phyloP scores from a whole-genome alignment of 2,797 vertebrate genomes.

The Amazona finschi region DNA sequence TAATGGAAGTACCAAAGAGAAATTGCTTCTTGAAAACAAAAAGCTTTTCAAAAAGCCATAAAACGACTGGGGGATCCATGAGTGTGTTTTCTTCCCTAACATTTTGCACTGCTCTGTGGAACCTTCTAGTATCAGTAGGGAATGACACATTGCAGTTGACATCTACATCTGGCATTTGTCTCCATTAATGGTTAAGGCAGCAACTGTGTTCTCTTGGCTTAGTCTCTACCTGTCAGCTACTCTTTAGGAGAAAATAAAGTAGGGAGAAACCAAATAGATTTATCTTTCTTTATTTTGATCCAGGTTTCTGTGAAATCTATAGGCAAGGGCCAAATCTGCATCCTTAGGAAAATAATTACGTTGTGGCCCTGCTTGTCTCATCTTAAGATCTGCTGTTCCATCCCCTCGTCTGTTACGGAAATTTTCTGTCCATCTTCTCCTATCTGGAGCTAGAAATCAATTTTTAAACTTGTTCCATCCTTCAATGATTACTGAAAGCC shows the following conservation, averaged over 20 bases:
- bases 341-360: neutral
- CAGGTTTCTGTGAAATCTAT: neutral
- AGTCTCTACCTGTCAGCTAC: slow-evolving; percentile 9
- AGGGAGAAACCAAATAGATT: neutral
- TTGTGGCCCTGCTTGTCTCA: neutral
- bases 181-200: neutral
- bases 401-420: neutral
- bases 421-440: neutral
- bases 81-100: neutral
- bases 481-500: neutral
- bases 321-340: rapidly evolving
- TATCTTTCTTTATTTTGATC: neutral
- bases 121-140: neutral
- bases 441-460: neutral
- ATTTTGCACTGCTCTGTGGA: neutral
- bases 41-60: neutral
- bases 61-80: neutral
- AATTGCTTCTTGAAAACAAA: neutral
- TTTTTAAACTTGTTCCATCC: neutral
- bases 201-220: neutral
- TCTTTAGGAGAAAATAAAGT: neutral
- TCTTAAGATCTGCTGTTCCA: neutral
- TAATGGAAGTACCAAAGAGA: neutral
- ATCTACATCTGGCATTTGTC: slow-evolving; percentile 35
- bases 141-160: slow-evolving; percentile 36